Conservation (phyloP, 2,797 vertebrate species). For the Eulemur coronatus region DNA sequence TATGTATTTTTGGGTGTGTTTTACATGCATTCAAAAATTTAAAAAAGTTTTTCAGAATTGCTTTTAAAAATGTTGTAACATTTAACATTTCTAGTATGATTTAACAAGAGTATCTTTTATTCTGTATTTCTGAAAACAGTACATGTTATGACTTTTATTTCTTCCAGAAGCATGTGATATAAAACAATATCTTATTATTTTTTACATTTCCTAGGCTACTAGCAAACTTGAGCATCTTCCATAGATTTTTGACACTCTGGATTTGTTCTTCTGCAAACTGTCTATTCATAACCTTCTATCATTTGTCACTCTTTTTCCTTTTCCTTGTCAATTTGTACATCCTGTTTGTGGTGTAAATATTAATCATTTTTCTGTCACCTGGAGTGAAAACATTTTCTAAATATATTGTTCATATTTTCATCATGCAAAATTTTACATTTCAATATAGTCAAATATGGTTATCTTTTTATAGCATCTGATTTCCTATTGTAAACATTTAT, state of each 20-base stretch:
- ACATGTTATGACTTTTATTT: not conserved
- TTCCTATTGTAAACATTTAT: not conserved
- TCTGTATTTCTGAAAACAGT: not conserved
- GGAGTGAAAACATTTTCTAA: not conserved
- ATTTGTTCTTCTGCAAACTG: not conserved
- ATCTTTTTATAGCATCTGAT: not conserved
- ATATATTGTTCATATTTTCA: not conserved
- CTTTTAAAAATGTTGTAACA: not conserved
- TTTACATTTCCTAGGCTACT: not conserved
- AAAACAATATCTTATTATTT: not conserved
- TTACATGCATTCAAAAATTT: not conserved
- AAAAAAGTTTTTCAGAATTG: not conserved
- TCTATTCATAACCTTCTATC: not conserved
- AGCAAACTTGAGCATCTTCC: not conserved
- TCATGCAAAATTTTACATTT: not conserved
- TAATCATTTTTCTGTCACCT: not conserved
- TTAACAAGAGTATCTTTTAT: not conserved
- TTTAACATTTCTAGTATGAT: not conserved
- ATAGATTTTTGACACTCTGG: not conserved
- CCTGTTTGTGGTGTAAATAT: not conserved
- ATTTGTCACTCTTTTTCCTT: not conserved
- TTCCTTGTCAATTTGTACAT: not conserved
- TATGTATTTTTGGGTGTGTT: not conserved
- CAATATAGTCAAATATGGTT: not conserved
- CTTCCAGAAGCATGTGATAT: not conserved